These are phyloP conservation scores for Scaptomyza flava DNA, from an alignment of 2,888 invertebrate genomes.

Conservation along the genomic window DNA sequence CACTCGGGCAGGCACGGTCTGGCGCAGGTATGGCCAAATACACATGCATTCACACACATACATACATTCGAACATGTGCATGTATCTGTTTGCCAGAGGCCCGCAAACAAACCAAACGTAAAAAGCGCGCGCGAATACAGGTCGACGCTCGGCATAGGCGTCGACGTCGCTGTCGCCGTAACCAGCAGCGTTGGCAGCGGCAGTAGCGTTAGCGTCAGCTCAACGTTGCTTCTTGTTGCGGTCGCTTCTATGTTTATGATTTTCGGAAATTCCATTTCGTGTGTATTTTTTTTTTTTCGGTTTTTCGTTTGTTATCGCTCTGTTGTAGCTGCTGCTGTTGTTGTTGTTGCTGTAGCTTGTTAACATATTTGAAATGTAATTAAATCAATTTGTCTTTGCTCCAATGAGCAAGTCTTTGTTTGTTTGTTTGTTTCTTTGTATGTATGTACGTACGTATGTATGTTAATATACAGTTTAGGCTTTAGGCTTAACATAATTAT, in stretches of 20 bases:
- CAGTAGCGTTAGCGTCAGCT: conserved; percentile 19
- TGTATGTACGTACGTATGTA: neutral
- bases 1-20: conserved; percentile 22
- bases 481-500: conserved; percentile 41
- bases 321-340: conserved; percentile 21
- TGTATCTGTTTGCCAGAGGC: conserved; percentile 25
- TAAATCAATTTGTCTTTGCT: conserved; percentile 64
- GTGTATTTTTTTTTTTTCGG: conserved; percentile 55
- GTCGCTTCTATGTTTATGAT: conserved; percentile 67
- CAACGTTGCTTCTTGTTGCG: conserved; percentile 53
- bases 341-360: conserved; percentile 42
- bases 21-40: conserved; percentile 54
- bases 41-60: conserved; percentile 11
- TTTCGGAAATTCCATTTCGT: conserved; percentile 75
- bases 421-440: neutral
- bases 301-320: conserved; percentile 52
- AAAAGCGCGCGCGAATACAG: conserved; percentile 80
- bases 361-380: conserved; percentile 62
- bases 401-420: conserved; percentile 33
- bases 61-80: neutral
- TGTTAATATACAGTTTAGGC: conserved; percentile 6
- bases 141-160: conserved; percentile 71
- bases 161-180: conserved; percentile 26
- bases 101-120: conserved; percentile 65
- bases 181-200: conserved; percentile 1